Percentiles rank a stretch among this genome's conserved stretches.
Evolutionary conservation across 1,140 invertebrate species (phyloP).

Genomic region (Atta colombica): DNA sequence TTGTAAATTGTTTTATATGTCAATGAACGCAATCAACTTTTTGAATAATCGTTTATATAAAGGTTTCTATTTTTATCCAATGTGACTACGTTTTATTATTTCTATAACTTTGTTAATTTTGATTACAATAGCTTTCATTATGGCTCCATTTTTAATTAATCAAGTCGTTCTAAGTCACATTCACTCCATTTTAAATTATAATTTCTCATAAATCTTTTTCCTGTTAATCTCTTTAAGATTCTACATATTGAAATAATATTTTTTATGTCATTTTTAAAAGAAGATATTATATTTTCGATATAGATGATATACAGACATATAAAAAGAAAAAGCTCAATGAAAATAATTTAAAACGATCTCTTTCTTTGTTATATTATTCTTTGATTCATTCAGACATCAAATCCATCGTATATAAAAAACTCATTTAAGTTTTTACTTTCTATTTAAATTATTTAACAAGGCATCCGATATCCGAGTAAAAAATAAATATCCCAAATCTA

Average conservation of each 20-base stretch:
- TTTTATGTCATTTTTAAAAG: background rate
- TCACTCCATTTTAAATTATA: background rate
- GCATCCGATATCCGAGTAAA: background rate
- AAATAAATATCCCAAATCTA: background rate
- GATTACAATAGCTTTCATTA: background rate
- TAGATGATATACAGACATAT: background rate
- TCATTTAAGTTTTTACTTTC: background rate
- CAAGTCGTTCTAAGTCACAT: background rate
- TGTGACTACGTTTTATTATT: slow-evolving; percentile 54
- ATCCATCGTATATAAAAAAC: slow-evolving; percentile 43
- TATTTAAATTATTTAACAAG: slow-evolving; percentile 10
- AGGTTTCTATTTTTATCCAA: slow-evolving; percentile 61
- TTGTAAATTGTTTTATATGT: slow-evolving; percentile 60
- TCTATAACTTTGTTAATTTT: slow-evolving; percentile 5
- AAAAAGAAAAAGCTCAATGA: no score
- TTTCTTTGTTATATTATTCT: background rate
- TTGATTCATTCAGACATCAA: slow-evolving; percentile 25
- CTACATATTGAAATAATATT: background rate
- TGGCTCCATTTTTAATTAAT: background rate
- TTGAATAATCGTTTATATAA: slow-evolving; percentile 52
- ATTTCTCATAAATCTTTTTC: background rate
- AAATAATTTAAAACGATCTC: background rate
- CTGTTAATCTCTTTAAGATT: background rate
- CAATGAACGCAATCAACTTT: background rate
- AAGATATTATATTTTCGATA: background rate